Base-by-base conservation (phyloP, 2,797 vertebrate species). In the Cottoperca gobio region DNA sequence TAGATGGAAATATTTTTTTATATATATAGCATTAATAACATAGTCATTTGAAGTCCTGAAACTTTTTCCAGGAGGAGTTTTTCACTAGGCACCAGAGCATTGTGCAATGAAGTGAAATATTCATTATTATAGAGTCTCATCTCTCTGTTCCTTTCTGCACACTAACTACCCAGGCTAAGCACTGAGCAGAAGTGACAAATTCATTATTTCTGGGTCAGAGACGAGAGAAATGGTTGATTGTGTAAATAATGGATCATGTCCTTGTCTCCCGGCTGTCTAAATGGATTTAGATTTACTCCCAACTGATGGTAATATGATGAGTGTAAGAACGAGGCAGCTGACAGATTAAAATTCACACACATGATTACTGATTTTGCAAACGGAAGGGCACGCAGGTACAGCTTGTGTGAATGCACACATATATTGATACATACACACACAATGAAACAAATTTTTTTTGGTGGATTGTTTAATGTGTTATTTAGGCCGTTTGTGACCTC, bases 161-260 rank as follows among this genome's bases (percentile, higher is more conserved):
- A 45, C n/a, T 53, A 73, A 61, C 45, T 58, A 70, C 2, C 28
- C n/a, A 2, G 26, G 37, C 73, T 45, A 53, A 81, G 70, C 37
- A 13, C 28, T 40, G 64, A 83, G 76, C 65, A 78, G 19, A 82
- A 84, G 63, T 81, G 73, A 86, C 81, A 86, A 84, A 88, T 81
- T 78, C 55, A 85, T 89, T 92, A 53, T 87, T 88, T 90, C 82
- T 84, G 84, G 88, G 85, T 89, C 85, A 89, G 48, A 84, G 85
- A 89, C 9, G 8, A 81, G 65, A 83, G 66, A 79, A 82, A 86
- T 67, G 70, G 46, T 76, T 88, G 78, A 86, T 86, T 65, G 70
- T 88, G 89, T 86, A 90, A 91, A 92, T 90, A 90, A 83, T 69
- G 74, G 84, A 87, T 88, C 71, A 16, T 84, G 76, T 85, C 68